These are phyloP conservation scores for Intellagama lesueurii DNA, from an alignment of 2,797 vertebrate species.

Conservation along the genomic window DNA sequence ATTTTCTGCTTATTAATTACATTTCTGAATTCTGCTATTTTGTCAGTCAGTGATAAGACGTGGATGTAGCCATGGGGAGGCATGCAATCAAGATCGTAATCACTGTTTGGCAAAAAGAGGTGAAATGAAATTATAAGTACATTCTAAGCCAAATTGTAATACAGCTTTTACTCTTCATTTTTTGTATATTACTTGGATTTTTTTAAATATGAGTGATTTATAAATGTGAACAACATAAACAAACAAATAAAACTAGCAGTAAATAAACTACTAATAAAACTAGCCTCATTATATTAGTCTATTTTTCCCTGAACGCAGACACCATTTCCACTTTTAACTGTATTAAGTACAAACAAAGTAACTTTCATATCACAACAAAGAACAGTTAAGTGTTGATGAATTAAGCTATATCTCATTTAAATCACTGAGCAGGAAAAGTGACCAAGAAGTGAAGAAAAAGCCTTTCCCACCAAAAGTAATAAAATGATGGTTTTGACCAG, in stretches of 20 bases:
- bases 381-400: neutral
- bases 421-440: neutral
- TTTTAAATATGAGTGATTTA: neutral
- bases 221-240: neutral
- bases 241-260: too few relatives aligned
- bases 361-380: too few relatives aligned
- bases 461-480: neutral
- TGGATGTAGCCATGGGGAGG: constrained; percentile 96
- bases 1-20: constrained; percentile 93
- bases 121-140: constrained; percentile 3
- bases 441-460: too few relatives aligned
- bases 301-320: too few relatives aligned
- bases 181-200: neutral
- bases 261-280: neutral
- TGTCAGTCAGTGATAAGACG: constrained; percentile 90
- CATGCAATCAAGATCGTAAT: constrained; percentile 91
- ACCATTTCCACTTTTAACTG: too few relatives aligned
- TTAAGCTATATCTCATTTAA: neutral
- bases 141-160: neutral
- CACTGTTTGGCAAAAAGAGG: constrained; percentile 75
- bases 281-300: too few relatives aligned
- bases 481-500: neutral
- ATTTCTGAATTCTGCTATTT: constrained; percentile 92
- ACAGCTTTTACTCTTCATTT: neutral
- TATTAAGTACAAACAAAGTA: too few relatives aligned